A percentile compares a stretch with the other conserved stretches of the same genome.
Conservation (phyloP, 2,888 invertebrate species). For the Lamellibrachia satsuma region DNA sequence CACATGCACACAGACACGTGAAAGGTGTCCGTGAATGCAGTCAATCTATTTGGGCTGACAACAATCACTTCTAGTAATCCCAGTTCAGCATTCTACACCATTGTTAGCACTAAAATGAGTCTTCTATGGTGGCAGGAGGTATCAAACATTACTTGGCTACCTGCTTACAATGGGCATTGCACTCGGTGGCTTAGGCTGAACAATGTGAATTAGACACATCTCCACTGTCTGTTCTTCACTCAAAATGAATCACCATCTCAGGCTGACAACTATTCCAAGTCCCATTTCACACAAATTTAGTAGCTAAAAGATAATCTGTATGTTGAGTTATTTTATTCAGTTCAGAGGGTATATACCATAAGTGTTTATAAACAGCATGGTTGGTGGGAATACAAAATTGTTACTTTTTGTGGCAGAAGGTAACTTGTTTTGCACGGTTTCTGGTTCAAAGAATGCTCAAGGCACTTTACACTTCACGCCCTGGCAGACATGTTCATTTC, state of each 20-base stretch:
- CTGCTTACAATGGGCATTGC: neutral
- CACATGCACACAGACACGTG: constrained; percentile 27
- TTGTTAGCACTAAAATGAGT: neutral
- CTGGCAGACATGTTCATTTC: too few relatives aligned
- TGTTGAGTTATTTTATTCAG: neutral
- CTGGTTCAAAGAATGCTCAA: too few relatives aligned
- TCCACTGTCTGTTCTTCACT: neutral
- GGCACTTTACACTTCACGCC: too few relatives aligned
- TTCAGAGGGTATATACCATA: neutral
- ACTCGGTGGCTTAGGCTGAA: neutral
- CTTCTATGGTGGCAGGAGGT: neutral
- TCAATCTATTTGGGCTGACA: neutral
- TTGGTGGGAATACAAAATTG: neutral
- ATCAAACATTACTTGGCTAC: neutral
- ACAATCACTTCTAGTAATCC: neutral
- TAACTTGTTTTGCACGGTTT: too few relatives aligned
- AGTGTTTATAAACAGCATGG: neutral
- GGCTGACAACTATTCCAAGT: neutral
- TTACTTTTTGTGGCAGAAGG: neutral
- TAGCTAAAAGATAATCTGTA: neutral
- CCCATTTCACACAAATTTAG: neutral
- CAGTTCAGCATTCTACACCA: neutral
- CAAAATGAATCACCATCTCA: neutral
- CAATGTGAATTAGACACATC: constrained; percentile 10
- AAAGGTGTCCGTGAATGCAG: neutral